A percentile compares a stretch with the other conserved stretches of the same genome.
Conservation (phyloP, 1,140 invertebrate genomes). For the Holcopasites calliopsidis region DNA sequence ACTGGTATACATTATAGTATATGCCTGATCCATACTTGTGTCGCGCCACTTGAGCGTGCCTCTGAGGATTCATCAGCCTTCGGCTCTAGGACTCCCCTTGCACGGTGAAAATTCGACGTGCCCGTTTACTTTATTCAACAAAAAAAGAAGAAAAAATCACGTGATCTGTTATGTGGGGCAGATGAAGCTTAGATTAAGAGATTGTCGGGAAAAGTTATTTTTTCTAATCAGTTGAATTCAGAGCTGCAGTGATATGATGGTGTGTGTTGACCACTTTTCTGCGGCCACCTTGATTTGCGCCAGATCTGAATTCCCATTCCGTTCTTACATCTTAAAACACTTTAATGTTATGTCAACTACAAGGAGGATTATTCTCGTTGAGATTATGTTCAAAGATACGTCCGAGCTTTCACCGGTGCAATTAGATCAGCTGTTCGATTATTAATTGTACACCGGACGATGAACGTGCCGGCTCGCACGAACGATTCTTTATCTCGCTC, state of each 20-base stretch:
- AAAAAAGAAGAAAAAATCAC: not conserved
- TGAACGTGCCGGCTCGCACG: constrained; percentile 70
- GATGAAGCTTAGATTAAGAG: too few relatives aligned
- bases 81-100: not conserved
- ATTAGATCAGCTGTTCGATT: constrained; percentile 36
- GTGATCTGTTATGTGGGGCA: too few relatives aligned
- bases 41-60: constrained; percentile 10
- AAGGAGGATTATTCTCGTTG: not conserved
- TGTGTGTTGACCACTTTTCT: too few relatives aligned
- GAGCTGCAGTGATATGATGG: too few relatives aligned
- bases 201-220: too few relatives aligned
- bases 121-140: too few relatives aligned
- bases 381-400: not conserved
- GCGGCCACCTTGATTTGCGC: too few relatives aligned
- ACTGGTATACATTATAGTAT: constrained; percentile 21
- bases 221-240: too few relatives aligned
- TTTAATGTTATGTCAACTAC: too few relatives aligned
- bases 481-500: constrained; percentile 73
- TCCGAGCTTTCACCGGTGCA: not conserved
- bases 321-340: too few relatives aligned
- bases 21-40: constrained; percentile 49
- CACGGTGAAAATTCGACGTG: constrained; percentile 1
- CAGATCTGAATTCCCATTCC: too few relatives aligned
- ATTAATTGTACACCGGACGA: constrained; percentile 60
- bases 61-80: not conserved